These are phyloP conservation scores for Furnarius figulus DNA, from an alignment of 2,113 vertebrate species.

Conservation along the genomic window DNA sequence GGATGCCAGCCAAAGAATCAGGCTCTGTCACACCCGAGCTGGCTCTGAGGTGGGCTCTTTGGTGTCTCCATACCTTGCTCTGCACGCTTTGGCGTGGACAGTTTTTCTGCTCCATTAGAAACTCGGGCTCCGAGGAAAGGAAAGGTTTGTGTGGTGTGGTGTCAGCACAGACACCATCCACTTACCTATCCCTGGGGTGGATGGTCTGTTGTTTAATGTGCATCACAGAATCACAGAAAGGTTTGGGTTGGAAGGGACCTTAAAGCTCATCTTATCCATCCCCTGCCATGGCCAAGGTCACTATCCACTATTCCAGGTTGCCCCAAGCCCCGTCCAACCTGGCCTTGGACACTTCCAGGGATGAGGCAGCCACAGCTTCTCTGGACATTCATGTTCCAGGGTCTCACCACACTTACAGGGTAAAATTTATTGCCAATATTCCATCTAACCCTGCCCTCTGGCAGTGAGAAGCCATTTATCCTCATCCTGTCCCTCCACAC, in stretches of 20 bases:
- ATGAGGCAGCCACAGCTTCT: not conserved
- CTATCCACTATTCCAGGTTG: accelerated
- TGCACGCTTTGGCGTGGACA: accelerated
- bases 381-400: not conserved
- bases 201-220: not conserved
- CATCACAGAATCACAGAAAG: not conserved
- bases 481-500: not conserved
- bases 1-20: not conserved
- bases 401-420: accelerated
- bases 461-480: not conserved
- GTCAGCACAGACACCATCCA: not conserved
- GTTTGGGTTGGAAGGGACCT: not conserved
- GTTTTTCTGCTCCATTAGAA: not conserved
- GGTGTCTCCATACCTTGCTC: not conserved
- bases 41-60: not conserved
- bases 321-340: accelerated
- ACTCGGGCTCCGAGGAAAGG: not conserved
- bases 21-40: not conserved
- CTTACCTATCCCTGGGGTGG: not conserved
- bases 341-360: not conserved
- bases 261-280: accelerated
- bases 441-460: not conserved
- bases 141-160: not conserved
- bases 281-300: not conserved
- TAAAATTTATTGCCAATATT: not conserved